Conservation (phyloP, 2,888 invertebrate genomes). For the Cataglyphis altisquamis region DNA sequence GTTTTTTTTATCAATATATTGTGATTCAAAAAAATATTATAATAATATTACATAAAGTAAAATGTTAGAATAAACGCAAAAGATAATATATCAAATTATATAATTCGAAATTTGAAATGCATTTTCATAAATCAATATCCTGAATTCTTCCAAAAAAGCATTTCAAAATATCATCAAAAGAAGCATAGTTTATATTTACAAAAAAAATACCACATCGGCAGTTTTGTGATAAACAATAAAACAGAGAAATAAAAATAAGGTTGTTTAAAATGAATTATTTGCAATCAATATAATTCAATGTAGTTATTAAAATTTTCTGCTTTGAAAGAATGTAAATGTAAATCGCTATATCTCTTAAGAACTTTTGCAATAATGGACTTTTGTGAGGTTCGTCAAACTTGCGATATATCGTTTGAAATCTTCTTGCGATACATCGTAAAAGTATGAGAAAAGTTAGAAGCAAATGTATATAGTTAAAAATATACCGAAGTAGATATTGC, state of each 20-base stretch:
- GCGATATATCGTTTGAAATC: conserved; percentile 3
- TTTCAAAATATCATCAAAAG: not conserved
- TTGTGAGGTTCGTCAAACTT: not conserved
- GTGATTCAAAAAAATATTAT: not conserved
- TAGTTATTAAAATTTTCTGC: conserved; percentile 10
- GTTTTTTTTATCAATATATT: not conserved
- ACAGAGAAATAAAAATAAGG: not conserved
- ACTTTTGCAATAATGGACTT: conserved; percentile 29
- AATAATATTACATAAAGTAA: not conserved
- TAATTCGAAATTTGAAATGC: not conserved
- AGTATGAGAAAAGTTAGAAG: conserved; percentile 1
- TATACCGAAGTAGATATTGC: not conserved
- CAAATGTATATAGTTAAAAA: not conserved
- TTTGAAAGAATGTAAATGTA: conserved; percentile 28
- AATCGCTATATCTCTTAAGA: conserved; percentile 1
- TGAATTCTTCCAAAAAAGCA: not conserved
- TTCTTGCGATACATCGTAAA: not conserved
- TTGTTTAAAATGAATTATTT: not conserved
- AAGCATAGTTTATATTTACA: not conserved
- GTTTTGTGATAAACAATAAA: not conserved
- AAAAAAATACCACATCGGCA: not conserved
- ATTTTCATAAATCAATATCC: not conserved
- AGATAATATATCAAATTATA: not conserved
- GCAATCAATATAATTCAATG: not conserved
- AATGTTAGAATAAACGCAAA: not conserved